Percentiles rank a stretch among this genome's conserved stretches.
Evolutionary conservation across 1,140 invertebrate genomes (phyloP).

Genomic region (Dendrolimus kikuchii): DNA sequence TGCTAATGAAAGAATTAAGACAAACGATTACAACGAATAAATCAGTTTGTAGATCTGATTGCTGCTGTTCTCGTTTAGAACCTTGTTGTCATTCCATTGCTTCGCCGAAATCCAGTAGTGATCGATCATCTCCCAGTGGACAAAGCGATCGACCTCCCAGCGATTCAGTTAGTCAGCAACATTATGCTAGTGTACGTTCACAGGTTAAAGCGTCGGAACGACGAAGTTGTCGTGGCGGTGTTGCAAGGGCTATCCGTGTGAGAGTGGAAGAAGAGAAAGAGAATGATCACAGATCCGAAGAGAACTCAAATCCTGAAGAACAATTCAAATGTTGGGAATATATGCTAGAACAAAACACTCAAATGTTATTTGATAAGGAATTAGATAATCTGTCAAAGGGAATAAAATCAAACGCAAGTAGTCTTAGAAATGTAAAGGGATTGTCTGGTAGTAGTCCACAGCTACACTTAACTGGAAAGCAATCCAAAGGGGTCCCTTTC

Average conservation of each 20-base stretch:
- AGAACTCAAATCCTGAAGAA: conserved; percentile 78
- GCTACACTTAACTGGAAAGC: conserved; percentile 62
- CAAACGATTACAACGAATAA: conserved; percentile 76
- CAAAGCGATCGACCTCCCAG: conserved; percentile 80
- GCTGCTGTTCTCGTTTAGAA: conserved; percentile 76
- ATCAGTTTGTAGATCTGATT: conserved; percentile 73
- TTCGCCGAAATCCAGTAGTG: conserved; percentile 68
- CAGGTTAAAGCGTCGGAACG: conserved; percentile 62
- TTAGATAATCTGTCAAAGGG: conserved; percentile 84
- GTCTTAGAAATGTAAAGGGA: conserved; percentile 65
- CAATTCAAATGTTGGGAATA: conserved; percentile 95
- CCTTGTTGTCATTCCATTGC: conserved; percentile 74
- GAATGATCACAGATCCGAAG: conserved; percentile 74
- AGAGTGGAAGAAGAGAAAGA: conserved; percentile 76
- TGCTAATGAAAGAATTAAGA: conserved; percentile 82
- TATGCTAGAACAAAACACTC: conserved; percentile 92
- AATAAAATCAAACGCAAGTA: conserved; percentile 66
- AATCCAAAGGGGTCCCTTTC: conserved; percentile 72
- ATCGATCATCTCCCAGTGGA: conserved; percentile 86
- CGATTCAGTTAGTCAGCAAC: conserved; percentile 50
- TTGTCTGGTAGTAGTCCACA: conserved; percentile 75
- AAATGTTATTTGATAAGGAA: conserved; percentile 90
- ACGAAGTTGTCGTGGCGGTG: conserved; percentile 72
- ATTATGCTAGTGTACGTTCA: conserved; percentile 58
- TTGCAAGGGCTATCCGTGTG: conserved; percentile 72